A percentile compares a stretch with the other conserved stretches of the same genome.
phyloP scores from a whole-genome alignment of 92 coral and sea anemone species.

The Epizoanthus rinbou region DNA sequence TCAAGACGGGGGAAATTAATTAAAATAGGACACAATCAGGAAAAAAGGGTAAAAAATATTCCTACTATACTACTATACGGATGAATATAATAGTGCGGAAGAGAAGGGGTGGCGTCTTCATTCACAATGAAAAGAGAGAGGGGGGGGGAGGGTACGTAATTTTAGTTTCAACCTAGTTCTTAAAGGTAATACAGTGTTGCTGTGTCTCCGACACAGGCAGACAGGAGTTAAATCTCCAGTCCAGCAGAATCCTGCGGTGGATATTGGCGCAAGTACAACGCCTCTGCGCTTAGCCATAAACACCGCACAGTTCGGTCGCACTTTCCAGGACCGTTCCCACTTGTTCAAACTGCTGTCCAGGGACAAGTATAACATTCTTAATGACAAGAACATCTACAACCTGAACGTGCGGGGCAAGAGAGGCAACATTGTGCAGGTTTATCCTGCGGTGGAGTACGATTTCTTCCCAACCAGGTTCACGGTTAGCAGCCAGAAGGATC shows the following conservation, averaged over 20 bases:
- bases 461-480: constrained; percentile 79
- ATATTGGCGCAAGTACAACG: constrained; percentile 77
- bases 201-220: constrained; percentile 24
- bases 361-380: constrained; percentile 13
- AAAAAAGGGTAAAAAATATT: no score
- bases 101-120: no score
- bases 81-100: no score
- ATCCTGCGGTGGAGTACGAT: constrained; percentile 98
- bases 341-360: constrained; percentile 72
- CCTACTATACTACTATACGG: no score
- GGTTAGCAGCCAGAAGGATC: constrained; percentile 47
- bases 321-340: constrained; percentile 96
- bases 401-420: constrained; percentile 94
- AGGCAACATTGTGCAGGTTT: constrained; percentile 94
- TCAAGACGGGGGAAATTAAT: no score
- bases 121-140: no score
- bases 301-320: constrained; percentile 96
- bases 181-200: no score
- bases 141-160: no score
- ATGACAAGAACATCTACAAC: constrained; percentile 67
- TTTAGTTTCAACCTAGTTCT: no score
- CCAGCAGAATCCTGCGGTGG: constrained; percentile 87
- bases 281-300: constrained; percentile 92
- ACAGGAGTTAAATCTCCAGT: constrained; percentile 70
- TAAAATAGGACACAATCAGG: no score